Evolutionary conservation across 2,888 invertebrate species (phyloP), one percentile per base, ranked within the genome.

Genomic region (Caenorhabditis sinica): DNA sequence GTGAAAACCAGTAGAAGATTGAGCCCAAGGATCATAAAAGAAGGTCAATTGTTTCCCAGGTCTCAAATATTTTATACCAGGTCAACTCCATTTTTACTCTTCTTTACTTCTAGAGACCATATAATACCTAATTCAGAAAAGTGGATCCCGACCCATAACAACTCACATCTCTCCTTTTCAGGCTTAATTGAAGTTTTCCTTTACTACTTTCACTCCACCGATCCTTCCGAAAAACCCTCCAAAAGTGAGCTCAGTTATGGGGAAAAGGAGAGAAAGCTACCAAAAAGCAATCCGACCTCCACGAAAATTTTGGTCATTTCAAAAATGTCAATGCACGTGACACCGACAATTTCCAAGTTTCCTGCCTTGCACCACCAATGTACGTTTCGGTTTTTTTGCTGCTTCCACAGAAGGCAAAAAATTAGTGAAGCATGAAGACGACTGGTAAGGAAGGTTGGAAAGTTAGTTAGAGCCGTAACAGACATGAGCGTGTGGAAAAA

Each of bases 311-410:
- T 51, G 69, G 61, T 58, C 56, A 40, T 69, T 77, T 60, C 28
- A 63, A 77, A 80, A 80, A 58, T 72, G 80, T 71, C 61, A n/a
- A 20, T 36, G 65, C 72, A 60, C 80, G 80, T 80, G 80, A 80
- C 79, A 45, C 49, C 56, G 40, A 53, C 63, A 65, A 53, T 53
- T 74, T 74, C 63, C 63, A 36, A 36, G 20, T 61, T 61, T 60
- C 45, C 43, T 28, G 17, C 60, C 53, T 9, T 45, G 75, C 51
- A 40, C 36, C 56, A 25, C 25, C 51, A 65, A 51, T 60, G 33
- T 49, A 68, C 40, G 61, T 60, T 63, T 58, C 51, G 17, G 33
- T 56, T 33, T 58, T 36, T 45, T 28, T 33, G 30, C 30, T 71
- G 49, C 49, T 49, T 49, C 49, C 49, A 49, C 20, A 49, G 49